Conservation (phyloP, 2,797 vertebrate species). For the Selene dorsalis region DNA sequence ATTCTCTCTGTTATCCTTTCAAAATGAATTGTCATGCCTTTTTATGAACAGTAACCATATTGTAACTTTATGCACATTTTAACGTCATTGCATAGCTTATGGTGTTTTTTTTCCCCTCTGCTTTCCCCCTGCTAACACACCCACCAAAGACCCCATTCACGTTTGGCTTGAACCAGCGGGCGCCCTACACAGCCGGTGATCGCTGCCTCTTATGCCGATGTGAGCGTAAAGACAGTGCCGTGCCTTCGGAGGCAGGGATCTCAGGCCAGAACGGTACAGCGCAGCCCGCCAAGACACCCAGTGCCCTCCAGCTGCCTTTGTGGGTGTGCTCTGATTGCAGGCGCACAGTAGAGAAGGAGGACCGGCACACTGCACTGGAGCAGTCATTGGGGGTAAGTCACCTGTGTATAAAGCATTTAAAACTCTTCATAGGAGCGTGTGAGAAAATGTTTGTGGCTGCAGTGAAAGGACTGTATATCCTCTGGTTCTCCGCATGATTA, state of each 20-base stretch:
- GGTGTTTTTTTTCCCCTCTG: not conserved
- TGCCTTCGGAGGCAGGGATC: constrained; percentile 86
- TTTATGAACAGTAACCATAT: not conserved
- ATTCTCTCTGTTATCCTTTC: not conserved
- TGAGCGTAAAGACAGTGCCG: constrained; percentile 90
- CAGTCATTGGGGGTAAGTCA: constrained; percentile 90
- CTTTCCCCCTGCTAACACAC: not conserved
- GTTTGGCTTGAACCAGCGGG: constrained; percentile 95
- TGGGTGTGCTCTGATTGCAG: constrained; percentile 98
- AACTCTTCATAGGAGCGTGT: not conserved
- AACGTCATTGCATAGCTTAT: not conserved
- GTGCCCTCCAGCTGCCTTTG: constrained; percentile 93
- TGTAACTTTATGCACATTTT: not conserved
- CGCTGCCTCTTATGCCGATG: constrained; percentile 96
- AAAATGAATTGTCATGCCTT: not conserved
- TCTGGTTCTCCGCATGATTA: not conserved
- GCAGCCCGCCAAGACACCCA: constrained; percentile 89
- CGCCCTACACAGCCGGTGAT: constrained; percentile 93
- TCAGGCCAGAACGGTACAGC: constrained; percentile 87
- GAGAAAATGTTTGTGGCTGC: not conserved
- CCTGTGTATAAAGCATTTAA: not conserved
- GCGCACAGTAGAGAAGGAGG: constrained; percentile 94
- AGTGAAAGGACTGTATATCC: not conserved
- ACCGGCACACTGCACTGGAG: constrained; percentile 89
- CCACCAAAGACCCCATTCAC: constrained; percentile 92